These are phyloP conservation scores for Andrena trimmerana DNA, from an alignment of 2,888 invertebrate genomes.

Conservation along the genomic window DNA sequence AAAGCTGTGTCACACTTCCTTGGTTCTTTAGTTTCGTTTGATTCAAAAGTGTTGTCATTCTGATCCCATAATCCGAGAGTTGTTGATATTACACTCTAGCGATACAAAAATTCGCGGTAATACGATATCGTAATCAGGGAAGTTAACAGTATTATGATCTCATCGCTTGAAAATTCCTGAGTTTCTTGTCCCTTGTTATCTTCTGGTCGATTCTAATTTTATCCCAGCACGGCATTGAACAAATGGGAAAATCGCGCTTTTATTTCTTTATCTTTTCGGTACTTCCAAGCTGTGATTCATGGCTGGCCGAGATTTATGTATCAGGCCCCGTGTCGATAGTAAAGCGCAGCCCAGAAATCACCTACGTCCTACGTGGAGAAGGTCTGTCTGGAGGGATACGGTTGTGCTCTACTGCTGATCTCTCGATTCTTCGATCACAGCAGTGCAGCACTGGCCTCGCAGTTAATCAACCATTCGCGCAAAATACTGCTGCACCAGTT, in stretches of 20 bases:
- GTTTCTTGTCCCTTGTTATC: too few species aligned
- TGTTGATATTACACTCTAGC: not conserved
- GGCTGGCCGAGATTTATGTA: constrained; percentile 28
- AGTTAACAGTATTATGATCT: not conserved
- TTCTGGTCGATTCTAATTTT: constrained; percentile 14
- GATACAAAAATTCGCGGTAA: constrained; percentile 10
- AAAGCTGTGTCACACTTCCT: not conserved
- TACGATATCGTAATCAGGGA: not conserved
- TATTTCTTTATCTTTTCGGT: not conserved
- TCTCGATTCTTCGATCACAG: constrained; percentile 8
- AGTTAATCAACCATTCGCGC: not conserved
- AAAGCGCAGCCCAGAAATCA: constrained; percentile 30
- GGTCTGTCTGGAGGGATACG: constrained; percentile 2
- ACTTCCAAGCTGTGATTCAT: constrained; percentile 22
- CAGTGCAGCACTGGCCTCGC: not conserved
- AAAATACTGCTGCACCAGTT: not conserved
- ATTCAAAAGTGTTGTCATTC: too few species aligned
- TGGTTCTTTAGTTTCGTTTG: not conserved
- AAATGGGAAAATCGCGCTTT: not conserved
- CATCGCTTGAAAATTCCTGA: not conserved
- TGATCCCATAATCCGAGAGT: constrained; percentile 17
- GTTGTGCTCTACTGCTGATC: not conserved
- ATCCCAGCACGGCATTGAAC: too few species aligned
- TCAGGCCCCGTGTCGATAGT: not conserved
- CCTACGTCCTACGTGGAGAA: constrained; percentile 10